phyloP scores from a whole-genome alignment of 1,140 invertebrate species.

The Drosophila pallidifrons region DNA sequence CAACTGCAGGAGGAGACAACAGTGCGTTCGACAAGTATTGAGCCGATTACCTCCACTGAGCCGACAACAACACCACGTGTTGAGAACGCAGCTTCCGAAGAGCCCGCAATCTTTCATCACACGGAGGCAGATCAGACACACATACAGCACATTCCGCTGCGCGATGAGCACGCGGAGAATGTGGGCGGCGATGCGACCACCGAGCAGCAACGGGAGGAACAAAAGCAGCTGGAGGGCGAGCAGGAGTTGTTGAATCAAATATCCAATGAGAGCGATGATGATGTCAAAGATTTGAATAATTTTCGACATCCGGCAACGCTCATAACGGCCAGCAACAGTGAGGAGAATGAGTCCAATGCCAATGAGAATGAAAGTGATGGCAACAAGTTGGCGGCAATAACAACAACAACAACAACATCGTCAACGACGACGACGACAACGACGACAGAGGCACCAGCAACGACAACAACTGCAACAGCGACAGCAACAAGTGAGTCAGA shows the following conservation, averaged over 20 bases:
- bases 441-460: conserved; percentile 22
- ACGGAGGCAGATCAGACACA: conserved; percentile 57
- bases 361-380: conserved; percentile 75
- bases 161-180: conserved; percentile 70
- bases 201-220: conserved; percentile 50
- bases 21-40: conserved; percentile 74
- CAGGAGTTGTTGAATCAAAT: conserved; percentile 72
- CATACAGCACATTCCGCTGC: conserved; percentile 69
- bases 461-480: conserved; percentile 36
- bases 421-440: conserved; percentile 34
- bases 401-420: conserved; percentile 41
- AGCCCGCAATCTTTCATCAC: conserved; percentile 39
- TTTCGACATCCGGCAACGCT: conserved; percentile 81
- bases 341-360: conserved; percentile 55
- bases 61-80: conserved; percentile 76
- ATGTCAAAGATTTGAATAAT: conserved; percentile 81
- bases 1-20: conserved; percentile 39
- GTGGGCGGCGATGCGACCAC: conserved; percentile 55
- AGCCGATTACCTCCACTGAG: conserved; percentile 79
- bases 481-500: conserved; percentile 58
- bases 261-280: conserved; percentile 73
- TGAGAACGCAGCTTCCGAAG: conserved; percentile 27
- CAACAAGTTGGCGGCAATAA: conserved; percentile 31
- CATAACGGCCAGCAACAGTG: conserved; percentile 79
- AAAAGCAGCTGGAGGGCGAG: conserved; percentile 42